Evolutionary conservation across 2,797 vertebrate species (phyloP).

Genomic region (Myiotriccus ornatus): DNA sequence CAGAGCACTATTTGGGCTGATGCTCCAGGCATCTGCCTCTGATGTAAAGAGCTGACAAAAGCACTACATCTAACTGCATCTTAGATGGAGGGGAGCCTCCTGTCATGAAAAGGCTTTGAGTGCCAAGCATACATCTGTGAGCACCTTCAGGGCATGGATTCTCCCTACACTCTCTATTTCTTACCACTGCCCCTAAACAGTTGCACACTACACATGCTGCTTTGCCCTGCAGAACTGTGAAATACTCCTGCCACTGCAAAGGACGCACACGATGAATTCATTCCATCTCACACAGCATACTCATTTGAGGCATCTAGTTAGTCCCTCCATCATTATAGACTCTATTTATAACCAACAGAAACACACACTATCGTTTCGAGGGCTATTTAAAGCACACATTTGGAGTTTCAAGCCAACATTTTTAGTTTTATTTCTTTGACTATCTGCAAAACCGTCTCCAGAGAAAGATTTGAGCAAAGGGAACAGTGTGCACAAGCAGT

Average conservation of each 20-base stretch:
- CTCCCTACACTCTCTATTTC: background rate
- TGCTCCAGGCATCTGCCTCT: background rate
- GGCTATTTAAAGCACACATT: background rate
- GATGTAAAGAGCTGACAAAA: background rate
- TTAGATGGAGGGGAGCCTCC: background rate
- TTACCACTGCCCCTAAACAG: background rate
- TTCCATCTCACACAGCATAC: background rate
- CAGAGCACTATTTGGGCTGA: background rate
- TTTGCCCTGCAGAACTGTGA: background rate
- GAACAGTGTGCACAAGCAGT: background rate
- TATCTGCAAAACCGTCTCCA: background rate
- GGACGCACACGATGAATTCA: fast-evolving
- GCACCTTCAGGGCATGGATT: background rate
- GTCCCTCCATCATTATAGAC: background rate
- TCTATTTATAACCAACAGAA: background rate
- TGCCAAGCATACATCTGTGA: background rate
- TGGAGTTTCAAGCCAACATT: background rate
- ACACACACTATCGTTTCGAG: background rate
- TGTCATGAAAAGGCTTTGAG: background rate
- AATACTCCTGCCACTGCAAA: background rate
- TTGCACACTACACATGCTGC: fast-evolving
- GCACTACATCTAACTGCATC: background rate
- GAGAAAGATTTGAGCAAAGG: background rate
- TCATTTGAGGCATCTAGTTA: background rate
- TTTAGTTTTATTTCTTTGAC: background rate